Base-by-base conservation (phyloP, 2,797 vertebrate species). In the Borostomias antarcticus region DNA sequence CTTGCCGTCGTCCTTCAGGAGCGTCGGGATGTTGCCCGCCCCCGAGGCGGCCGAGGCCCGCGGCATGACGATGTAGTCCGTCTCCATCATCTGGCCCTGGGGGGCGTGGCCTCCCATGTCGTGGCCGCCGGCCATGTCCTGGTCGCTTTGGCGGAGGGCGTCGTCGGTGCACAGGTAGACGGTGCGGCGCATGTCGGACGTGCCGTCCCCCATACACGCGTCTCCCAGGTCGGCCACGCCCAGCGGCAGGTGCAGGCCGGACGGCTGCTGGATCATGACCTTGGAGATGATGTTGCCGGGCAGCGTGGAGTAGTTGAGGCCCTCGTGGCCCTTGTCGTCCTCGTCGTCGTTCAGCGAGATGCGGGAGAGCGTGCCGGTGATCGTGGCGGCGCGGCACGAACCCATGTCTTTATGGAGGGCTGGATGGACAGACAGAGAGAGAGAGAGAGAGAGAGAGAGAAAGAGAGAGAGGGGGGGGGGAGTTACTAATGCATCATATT, bases 281-380 rank as follows among this genome's bases (percentile, higher is more conserved):
- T 99, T 99, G 83, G 98, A 99, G 86, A 99, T 97, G 86, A 99
- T 97, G 78, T 96, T 98, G 89, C 98, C 97, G 64, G 98, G 98
- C 88, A 99, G 86, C 45, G 97, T 98, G 68, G 97, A 96, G 86
- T 98, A 99, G 90, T 95, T 98, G 82, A 99, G 94, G 75, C 94
- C 96, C 90, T 99, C 96, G 0, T 95, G 92, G 68, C 88, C 92
- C 61, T 95, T 93, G 71, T 98, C 97, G 64, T 96, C 96, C 82
- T 96, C 95, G 47, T 99, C 98, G 58, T 98, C 97, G 2, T 98
- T 99, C 50, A 99, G 92, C 47, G 98, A 99, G 85, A 99, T 98
- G 87, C 97, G 94, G 53, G 98, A 99, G 30, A 99, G 95, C 0
- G 97, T 98, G 81, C 96, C 96, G 17, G 98, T 98, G 83, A 98